Percentiles rank a stretch among this genome's conserved stretches.
phyloP scores from a whole-genome alignment of 2,797 vertebrate species.

The Myotis planiceps region DNA sequence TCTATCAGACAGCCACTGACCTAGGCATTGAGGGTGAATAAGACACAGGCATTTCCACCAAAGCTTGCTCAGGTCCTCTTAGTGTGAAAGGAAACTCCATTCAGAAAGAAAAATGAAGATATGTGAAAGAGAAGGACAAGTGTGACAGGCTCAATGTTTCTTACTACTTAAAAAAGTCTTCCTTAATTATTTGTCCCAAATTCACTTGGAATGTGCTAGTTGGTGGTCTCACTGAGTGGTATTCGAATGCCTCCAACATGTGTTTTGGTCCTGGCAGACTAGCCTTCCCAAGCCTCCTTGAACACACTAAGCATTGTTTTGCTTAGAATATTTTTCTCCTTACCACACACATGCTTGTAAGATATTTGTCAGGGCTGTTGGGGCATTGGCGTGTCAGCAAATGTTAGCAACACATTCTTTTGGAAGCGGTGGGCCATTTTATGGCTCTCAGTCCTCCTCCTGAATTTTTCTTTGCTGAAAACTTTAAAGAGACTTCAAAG shows the following conservation, averaged over 20 bases:
- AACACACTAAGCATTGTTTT: background rate
- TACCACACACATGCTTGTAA: background rate
- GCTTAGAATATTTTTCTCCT: background rate
- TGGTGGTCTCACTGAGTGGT: background rate
- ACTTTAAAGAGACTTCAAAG: background rate
- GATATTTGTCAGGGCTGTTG: background rate
- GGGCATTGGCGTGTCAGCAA: background rate
- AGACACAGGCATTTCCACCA: rapidly evolving
- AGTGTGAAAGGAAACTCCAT: background rate
- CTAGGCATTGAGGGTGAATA: no score
- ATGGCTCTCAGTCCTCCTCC: background rate
- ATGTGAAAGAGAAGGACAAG: background rate
- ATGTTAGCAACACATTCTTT: background rate
- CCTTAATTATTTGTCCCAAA: background rate
- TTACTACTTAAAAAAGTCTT: background rate
- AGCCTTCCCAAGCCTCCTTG: background rate
- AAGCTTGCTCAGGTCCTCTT: background rate
- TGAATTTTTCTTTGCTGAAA: background rate
- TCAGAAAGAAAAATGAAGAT: background rate
- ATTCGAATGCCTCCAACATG: background rate
- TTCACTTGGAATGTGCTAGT: background rate
- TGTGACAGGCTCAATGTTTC: background rate
- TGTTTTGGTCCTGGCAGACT: background rate
- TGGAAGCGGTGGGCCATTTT: background rate
- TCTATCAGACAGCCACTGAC: background rate